Evolutionary conservation across 1,140 invertebrate genomes (phyloP), one percentile per base, ranked within the genome.

Genomic region (Drosophila neocordata): DNA sequence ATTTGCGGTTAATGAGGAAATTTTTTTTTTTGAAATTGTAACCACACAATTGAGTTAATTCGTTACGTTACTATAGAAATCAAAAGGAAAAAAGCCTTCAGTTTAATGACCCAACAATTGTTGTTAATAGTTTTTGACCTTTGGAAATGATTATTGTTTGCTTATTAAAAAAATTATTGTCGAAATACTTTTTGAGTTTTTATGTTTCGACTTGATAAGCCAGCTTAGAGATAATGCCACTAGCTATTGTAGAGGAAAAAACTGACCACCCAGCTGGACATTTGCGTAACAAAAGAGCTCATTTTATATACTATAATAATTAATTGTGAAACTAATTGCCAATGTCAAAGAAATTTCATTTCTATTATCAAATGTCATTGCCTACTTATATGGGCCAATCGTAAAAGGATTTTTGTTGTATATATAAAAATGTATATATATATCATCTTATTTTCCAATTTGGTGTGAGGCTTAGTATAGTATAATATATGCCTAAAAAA

Each of bases 391-490:
- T 27, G 74, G 31, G 62, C 53, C 5, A 31, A 31, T 31, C 6
- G 6, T 31, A 31, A 31, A 38, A 22, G 13, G 7, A 9, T 51
- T 15, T n/a, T 3, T 6, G 7, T 6, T 6, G 7, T 1, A 3
- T 31, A 31, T 31, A 31, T 1, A 31, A 6, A 3, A 4, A 31
- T 31, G 4, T 31, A 6, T 31, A 31, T 31, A 8, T 13, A 41
- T 44, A 22, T 11, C 27, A 41, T 3, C 9, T 9, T 20, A 8
- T 18, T 9, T 37, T 12, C 5, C 15, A 5, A 18, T 58, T 51
- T 52, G 74, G 82, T 71, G 82, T 87, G 82, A 85, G 74, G 68
- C 74, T 85, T 79, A 87, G 66, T 74, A 67, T 31, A 3, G 27
- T 87, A 87, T 82, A 78, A 78, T 64, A 77, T 82, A 83, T 78